Evolutionary conservation across 1,140 invertebrate species (phyloP), one percentile per base, ranked within the genome.

Genomic region (Drosophila santomea): DNA sequence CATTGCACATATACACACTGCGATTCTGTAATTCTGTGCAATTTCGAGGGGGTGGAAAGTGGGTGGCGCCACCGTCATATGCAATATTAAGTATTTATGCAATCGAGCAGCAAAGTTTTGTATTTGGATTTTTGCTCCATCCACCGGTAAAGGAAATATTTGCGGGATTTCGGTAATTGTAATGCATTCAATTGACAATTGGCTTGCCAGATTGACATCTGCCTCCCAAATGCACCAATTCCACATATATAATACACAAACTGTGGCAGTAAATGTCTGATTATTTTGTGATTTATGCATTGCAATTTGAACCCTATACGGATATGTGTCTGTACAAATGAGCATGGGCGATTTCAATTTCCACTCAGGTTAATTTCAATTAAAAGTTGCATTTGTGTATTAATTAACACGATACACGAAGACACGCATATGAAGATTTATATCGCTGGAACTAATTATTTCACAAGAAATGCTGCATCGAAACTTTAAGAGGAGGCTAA

Each of bases 241-340:
- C 23, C 25, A 14, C 28, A 20, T 59, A 23, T 59, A 62, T n/a
- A 59, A 62, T 43, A 23, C 54, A 55, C 45, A 45, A 50, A 35
- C 48, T 35, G n/a, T n/a, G 35, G 35, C 52, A 28, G 38, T 48
- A 58, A 79, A 75, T 86, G 84, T 79, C 79, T 88, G 83, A 89
- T 83, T 88, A 89, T 83, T 89, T 71, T 80, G 83, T 88, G 83
- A 88, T 88, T 88, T 89, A 88, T 88, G 84, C 57, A 61, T 82
- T 82, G 47, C 78, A 82, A 75, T 82, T 86, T 79, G 69, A 82
- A 79, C 83, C 83, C 51, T 54, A 41, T 45, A 62, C 74, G 54
- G 43, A 59, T 61, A 68, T 85, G 79, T 80, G 71, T 75, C 83
- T 73, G 69, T 75, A 52, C 60, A 82, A 82, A 75, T 58, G 45